These are phyloP conservation scores for Drosophila oshimai DNA, from an alignment of 1,140 invertebrate species.

Conservation along the genomic window DNA sequence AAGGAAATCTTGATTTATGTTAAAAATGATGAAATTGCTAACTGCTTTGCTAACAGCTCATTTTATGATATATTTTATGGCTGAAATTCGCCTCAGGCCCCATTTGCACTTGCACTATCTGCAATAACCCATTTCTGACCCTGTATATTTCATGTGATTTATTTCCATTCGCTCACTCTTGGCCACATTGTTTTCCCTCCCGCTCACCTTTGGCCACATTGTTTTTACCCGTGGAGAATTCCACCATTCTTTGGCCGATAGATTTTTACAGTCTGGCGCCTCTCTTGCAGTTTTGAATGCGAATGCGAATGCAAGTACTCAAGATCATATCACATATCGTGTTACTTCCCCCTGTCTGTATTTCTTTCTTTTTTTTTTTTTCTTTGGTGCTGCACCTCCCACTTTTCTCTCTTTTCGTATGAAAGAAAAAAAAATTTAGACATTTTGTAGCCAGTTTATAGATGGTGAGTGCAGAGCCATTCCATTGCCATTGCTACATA, in stretches of 20 bases:
- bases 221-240: conserved; percentile 27
- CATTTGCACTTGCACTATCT: conserved; percentile 7
- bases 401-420: conserved; percentile 13
- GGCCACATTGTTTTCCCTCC: conserved; percentile 28
- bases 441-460: conserved; percentile 77
- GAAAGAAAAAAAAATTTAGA: conserved; percentile 54
- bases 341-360: conserved; percentile 14
- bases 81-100: not conserved
- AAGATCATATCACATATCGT: conserved; percentile 50
- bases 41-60: not conserved
- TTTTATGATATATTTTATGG: not conserved
- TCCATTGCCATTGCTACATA: too few species aligned
- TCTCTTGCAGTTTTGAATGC: not conserved
- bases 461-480: too few species aligned
- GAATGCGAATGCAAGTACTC: conserved; percentile 17
- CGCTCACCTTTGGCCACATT: conserved; percentile 29
- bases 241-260: not conserved
- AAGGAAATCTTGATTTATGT: too few species aligned
- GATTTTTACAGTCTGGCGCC: conserved; percentile 12
- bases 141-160: conserved; percentile 14
- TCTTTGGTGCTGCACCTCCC: conserved; percentile 27
- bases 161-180: conserved; percentile 29
- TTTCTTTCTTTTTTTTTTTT: not conserved
- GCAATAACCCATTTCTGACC: conserved; percentile 5
- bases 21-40: too few species aligned